phyloP scores from a whole-genome alignment of 2,113 vertebrate species.

The Oreotrochilus melanogaster region DNA sequence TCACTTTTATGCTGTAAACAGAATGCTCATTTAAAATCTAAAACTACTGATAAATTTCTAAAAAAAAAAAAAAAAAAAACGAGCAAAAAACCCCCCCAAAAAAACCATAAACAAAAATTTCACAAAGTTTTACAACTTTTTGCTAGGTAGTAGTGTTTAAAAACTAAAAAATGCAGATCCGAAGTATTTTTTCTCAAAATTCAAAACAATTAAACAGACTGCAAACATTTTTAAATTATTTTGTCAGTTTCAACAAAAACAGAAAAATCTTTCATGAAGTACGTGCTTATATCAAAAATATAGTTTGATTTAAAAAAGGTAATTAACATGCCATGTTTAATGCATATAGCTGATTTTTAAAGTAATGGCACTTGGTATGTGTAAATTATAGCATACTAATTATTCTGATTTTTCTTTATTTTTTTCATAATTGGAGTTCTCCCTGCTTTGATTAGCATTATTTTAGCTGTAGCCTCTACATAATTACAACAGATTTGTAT shows the following conservation, averaged over 20 bases:
- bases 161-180: background rate
- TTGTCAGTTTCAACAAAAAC: background rate
- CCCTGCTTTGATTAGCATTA: background rate
- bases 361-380: background rate
- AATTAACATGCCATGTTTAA: background rate
- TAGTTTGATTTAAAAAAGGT: background rate
- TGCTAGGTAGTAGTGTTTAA: background rate
- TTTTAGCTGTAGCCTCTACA: background rate
- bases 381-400: background rate
- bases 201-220: background rate
- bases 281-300: background rate
- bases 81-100: too few species aligned
- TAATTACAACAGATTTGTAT: background rate
- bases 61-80: background rate
- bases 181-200: background rate
- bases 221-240: background rate
- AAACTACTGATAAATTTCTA: background rate
- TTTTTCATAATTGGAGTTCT: background rate
- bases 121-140: background rate
- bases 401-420: background rate
- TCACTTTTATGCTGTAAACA: slow-evolving; percentile 3
- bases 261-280: background rate
- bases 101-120: background rate
- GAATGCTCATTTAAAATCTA: background rate
- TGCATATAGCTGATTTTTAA: background rate